Evolutionary conservation across 2,888 invertebrate species (phyloP), one percentile per base, ranked within the genome.

Genomic region (Corythucha ciliata): DNA sequence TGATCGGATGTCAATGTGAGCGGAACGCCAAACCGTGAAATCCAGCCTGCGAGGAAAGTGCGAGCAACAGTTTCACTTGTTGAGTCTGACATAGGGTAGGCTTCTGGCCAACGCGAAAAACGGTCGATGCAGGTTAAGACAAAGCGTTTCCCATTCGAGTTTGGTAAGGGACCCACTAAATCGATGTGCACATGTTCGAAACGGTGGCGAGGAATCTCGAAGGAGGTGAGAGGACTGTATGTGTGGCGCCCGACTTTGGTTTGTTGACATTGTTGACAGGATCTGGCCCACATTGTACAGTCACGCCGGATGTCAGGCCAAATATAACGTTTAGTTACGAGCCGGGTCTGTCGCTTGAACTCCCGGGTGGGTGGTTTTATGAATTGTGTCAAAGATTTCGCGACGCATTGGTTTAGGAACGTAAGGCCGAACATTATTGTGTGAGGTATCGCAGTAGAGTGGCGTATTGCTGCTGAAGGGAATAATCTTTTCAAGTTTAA

Each of bases 11-110:
- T 66, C 6, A 66, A 57, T 3, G 25, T 50, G 1, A 25, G 18
- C 3, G 70, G 71, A 10, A 64, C 60, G 1, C 70, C 70, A 51
- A 64, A 71, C 8, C 69, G 57, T 1, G 68, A 48, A 2, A 72
- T 63, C 72, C 70, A 72, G 0, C 57, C 55, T 0, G 45, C 29
- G 16, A 64, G 48, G 5, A 72, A 61, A 2, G 65, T 63, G n/a
- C 54, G 44, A 1, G 66, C 67, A 2, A 66, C 64, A 1, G 66
- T 65, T 48, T 64, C 65, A 0, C 68, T 68, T 0, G 66, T 65
- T n/a, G 67, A 67, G 46, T 68, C 63, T 1, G 22, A 8, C 1
- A 68, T 36, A 0, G 69, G 67, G 8, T 61, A 53, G 0, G 60
- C 67, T 51, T 68, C 68, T n/a, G 67, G 64, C 69, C 69, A 69